These are phyloP conservation scores for Choristoneura rosaceana DNA, from an alignment of 2,888 invertebrate species.

Conservation along the genomic window DNA sequence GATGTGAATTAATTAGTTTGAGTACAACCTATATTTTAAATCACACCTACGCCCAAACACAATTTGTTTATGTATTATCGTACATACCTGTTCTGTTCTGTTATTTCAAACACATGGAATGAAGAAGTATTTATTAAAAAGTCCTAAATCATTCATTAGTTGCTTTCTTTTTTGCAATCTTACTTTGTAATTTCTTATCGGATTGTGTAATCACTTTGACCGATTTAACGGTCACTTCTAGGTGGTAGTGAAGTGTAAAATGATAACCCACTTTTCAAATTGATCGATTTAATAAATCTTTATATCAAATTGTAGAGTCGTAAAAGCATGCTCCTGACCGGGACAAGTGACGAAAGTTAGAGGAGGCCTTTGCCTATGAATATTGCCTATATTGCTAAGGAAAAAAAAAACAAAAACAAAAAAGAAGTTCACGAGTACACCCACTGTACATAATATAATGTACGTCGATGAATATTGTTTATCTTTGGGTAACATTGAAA, in stretches of 20 bases:
- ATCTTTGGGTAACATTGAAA: constrained; percentile 12
- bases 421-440: neutral
- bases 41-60: neutral
- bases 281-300: neutral
- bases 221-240: constrained; percentile 8
- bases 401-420: neutral
- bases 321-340: too few species aligned
- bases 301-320: neutral
- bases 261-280: constrained; percentile 21
- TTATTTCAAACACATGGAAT: neutral
- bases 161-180: neutral
- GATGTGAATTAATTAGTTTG: constrained; percentile 21
- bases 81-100: neutral
- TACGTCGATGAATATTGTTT: neutral
- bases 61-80: neutral
- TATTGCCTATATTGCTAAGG: too few species aligned
- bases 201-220: constrained; percentile 1
- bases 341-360: too few species aligned
- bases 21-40: constrained; percentile 15
- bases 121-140: neutral
- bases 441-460: neutral
- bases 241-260: constrained; percentile 1
- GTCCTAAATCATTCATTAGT: neutral
- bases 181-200: neutral
- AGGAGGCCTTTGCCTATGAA: too few species aligned